Base-by-base conservation (phyloP, 2,888 invertebrate species). In the Neria commutata region DNA sequence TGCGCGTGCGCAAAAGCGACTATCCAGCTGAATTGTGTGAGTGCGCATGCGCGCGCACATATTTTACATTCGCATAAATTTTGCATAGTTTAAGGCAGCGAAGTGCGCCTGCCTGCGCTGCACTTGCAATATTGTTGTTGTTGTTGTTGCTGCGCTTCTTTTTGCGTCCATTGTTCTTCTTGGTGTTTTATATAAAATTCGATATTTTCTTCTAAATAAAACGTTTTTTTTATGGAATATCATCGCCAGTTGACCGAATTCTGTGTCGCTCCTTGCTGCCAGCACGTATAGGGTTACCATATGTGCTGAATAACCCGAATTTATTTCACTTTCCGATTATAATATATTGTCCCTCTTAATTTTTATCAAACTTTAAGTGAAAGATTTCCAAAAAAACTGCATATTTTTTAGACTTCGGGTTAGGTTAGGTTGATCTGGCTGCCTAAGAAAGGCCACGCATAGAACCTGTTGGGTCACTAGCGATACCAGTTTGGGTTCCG, bases 11-110 rank as follows among this genome's bases (percentile, higher is more conserved):
- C 67, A 65, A 37, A 37, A 5, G 37, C 10, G 4, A n/a, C 37
- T 37, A n/a, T n/a, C n/a, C n/a, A n/a, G n/a, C n/a, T 37, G 37
- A 37, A 37, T 37, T n/a, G 37, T 37, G 37, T 37, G 37, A n/a
- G 4, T n/a, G 37, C 42, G 19, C 17, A 54, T 56, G 52, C 50
- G 47, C 46, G 48, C 45, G 46, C 52, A 67, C 72, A 72, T 72
- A 72, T 69, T 69, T 71, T 65, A 65, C 66, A 68, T 68, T 70
- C 75, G 75, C 73, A 74, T 75, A 75, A 68, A 70, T 73, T 77
- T 78, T 72, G 74, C 73, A 75, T 73, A 73, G 71, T 70, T 75
- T 70, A 70, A 34, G 21, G n/a, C n/a, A n/a, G n/a, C n/a, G n/a
- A n/a, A n/a, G n/a, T n/a, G n/a, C n/a, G n/a, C n/a, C n/a, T n/a